Base-by-base conservation (phyloP, 2,888 invertebrate genomes). In the Chalcosyrphus nemorum region DNA sequence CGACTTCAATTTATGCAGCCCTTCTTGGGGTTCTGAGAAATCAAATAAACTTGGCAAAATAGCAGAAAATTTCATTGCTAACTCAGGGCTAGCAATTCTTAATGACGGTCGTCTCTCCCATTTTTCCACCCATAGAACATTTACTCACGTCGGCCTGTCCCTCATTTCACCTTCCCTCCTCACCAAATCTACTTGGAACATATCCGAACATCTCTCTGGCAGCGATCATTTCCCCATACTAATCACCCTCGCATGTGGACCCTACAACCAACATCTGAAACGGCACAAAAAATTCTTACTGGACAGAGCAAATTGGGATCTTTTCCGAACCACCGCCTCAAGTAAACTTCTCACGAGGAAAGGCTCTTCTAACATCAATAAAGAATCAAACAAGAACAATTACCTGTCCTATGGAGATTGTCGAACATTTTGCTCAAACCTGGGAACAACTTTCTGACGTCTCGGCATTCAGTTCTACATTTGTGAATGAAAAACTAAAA, bases 351-450 rank as follows among this genome's bases (percentile, higher is more conserved):
- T n/a, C n/a, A n/a, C n/a, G n/a, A n/a, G n/a, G 9, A 32, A 6
- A 2, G 1, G 9, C 6, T 32, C 32, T 1, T 1, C 4, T 7
- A 32, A 32, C 7, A 7, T n/a, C 41, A 1, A 41, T 41, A 41
- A 13, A 41, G 13, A 27, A 27, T 4, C 27, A 27, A 5, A 27
- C 27, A 27, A 13, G 13, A 13, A 2, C n/a, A 7, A 1, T 41
- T 3, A 41, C 41, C n/a, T 15, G 41, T 41, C 5, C 41, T 4
- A 41, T 13, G 11, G 27, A 66, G 17, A 38, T 66, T 17, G 27
- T 54, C 27, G 52, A 66, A 41, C 41, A 52, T 41, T 27, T 47
- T 41, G 52, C 66, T 6, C 24, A 52, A 27, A 66, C 17, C 24
- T 66, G 66, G 66, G 52, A 66, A 66, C 24, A 27, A 41, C 24